Conservation (phyloP, 2,888 invertebrate genomes). For the Tachina lurida region DNA sequence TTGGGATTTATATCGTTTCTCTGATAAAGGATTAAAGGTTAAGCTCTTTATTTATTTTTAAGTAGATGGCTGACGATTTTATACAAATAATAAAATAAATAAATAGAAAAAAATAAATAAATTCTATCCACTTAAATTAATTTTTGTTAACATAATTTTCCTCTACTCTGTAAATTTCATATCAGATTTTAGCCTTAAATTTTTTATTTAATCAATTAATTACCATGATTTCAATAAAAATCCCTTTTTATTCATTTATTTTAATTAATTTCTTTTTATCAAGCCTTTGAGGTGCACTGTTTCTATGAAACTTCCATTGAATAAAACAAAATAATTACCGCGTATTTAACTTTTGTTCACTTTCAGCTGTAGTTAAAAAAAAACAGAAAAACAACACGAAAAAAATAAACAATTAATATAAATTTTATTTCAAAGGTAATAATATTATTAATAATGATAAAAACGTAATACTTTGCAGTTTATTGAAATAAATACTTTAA, state of each 20-base stretch:
- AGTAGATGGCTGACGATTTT: no score
- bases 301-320: slow-evolving; percentile 62
- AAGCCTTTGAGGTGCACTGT: neutral
- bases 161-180: no score
- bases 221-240: neutral
- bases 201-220: neutral
- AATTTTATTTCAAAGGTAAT: slow-evolving; percentile 5
- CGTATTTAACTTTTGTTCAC: slow-evolving; percentile 20
- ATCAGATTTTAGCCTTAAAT: neutral
- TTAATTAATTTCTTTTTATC: neutral
- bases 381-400: neutral
- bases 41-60: no score
- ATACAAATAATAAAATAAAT: no score
- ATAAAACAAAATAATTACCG: slow-evolving; percentile 53
- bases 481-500: neutral
- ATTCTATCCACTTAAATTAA: no score
- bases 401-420: neutral
- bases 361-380: slow-evolving; percentile 12
- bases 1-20: no score
- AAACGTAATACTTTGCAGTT: neutral
- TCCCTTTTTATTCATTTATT: neutral
- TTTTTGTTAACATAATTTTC: no score
- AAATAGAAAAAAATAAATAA: no score
- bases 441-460: neutral
- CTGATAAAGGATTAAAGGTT: no score